These are phyloP conservation scores for Leuctra nigra DNA, from an alignment of 2,888 invertebrate species.

Conservation along the genomic window DNA sequence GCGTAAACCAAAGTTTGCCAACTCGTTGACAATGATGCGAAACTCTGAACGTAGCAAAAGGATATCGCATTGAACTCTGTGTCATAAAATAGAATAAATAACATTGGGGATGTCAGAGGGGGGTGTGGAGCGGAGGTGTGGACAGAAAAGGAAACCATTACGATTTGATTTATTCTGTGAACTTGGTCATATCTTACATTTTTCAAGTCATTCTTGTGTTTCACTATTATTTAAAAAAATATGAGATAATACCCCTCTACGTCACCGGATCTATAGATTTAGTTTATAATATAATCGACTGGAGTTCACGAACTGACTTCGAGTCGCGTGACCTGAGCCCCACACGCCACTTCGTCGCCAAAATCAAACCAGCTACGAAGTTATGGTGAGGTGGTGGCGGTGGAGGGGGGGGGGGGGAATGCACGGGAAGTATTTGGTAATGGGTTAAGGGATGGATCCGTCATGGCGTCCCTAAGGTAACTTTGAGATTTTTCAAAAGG, in stretches of 20 bases:
- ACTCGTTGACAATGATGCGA: no score
- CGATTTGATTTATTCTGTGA: no score
- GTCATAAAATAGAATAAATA: no score
- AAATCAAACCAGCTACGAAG: background rate
- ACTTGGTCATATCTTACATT: no score
- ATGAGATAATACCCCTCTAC: background rate
- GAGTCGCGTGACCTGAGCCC: background rate
- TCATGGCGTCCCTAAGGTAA: background rate
- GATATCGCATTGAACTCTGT: no score
- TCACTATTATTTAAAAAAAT: background rate
- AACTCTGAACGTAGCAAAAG: no score
- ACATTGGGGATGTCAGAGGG: no score
- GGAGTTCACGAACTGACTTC: background rate
- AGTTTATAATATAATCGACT: background rate
- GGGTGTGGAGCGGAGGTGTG: no score
- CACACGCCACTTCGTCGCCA: background rate
- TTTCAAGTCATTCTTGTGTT: no score
- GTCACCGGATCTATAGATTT: constrained; percentile 1
- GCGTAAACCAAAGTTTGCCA: no score
- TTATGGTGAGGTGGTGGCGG: background rate
- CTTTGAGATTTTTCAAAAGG: background rate
- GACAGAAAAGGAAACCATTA: no score
- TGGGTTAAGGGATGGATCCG: constrained; percentile 6
- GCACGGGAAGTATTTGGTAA: no score
- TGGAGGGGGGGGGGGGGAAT: background rate